Percentiles rank a stretch among this genome's conserved stretches.
Conservation (phyloP, 2,888 invertebrate species). For the Conops quadrifasciatus region DNA sequence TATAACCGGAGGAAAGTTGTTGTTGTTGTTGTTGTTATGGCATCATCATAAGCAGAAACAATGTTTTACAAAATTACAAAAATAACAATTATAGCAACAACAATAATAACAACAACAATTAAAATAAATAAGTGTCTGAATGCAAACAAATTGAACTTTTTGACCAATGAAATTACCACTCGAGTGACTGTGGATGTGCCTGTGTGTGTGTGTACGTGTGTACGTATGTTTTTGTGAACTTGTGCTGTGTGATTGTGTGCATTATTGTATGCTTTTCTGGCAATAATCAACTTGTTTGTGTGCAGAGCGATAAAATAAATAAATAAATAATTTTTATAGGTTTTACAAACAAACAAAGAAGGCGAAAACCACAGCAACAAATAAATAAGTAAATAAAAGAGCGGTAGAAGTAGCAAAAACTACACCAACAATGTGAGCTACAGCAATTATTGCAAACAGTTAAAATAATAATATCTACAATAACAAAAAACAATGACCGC, state of each 20-base stretch:
- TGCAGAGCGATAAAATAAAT: neutral
- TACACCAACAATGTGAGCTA: constrained; percentile 8
- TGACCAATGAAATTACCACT: too few relatives aligned
- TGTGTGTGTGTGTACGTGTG: neutral
- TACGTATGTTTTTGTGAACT: too few relatives aligned
- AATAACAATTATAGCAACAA: constrained; percentile 43
- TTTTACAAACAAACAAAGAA: neutral
- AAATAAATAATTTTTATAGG: constrained; percentile 7
- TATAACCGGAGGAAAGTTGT: too few relatives aligned
- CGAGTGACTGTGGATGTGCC: neutral
- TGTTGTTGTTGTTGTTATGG: too few relatives aligned
- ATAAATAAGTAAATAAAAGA: constrained; percentile 26
- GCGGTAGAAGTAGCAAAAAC: constrained; percentile 11
- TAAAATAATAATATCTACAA: neutral
- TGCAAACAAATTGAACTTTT: neutral
- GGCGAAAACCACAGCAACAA: constrained; percentile 4
- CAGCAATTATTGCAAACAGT: neutral
- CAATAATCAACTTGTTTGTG: constrained; percentile 12
- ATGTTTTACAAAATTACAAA: too few relatives aligned
- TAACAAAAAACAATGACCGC: constrained; percentile 1
- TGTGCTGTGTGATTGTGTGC: neutral
- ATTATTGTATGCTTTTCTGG: neutral
- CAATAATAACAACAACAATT: constrained; percentile 50
- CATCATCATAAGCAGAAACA: too few relatives aligned
- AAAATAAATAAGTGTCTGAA: neutral